Conservation (phyloP, 1,140 invertebrate genomes). For the Zophobas atratus region DNA sequence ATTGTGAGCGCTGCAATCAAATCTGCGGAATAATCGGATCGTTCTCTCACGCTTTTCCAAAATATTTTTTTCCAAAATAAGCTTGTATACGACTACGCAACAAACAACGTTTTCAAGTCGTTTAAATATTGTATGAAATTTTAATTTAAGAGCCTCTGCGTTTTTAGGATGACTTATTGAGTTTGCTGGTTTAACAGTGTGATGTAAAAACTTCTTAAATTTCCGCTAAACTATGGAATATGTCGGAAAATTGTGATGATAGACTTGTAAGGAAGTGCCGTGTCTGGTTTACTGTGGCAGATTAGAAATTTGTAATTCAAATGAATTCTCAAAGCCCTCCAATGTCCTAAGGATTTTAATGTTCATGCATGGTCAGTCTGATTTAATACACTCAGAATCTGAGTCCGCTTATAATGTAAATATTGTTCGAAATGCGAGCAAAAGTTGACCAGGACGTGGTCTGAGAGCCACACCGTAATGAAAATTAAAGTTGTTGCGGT, state of each 20-base stretch:
- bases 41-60: not conserved
- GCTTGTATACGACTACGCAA: not conserved
- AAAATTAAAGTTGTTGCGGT: slow-evolving; percentile 7
- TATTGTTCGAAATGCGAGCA: slow-evolving; percentile 4
- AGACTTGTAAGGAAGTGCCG: slow-evolving; percentile 19
- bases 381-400: slow-evolving; percentile 44
- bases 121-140: too few relatives aligned
- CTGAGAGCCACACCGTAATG: not conserved
- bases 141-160: too few relatives aligned
- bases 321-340: slow-evolving; percentile 12
- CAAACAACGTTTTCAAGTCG: too few relatives aligned
- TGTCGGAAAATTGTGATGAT: slow-evolving; percentile 23
- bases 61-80: not conserved
- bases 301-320: slow-evolving; percentile 36
- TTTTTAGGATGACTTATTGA: too few relatives aligned
- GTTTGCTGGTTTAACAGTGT: too few relatives aligned
- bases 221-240: not conserved
- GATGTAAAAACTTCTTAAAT: too few relatives aligned
- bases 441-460: not conserved
- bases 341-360: slow-evolving; percentile 21
- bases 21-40: slow-evolving; percentile 17
- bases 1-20: slow-evolving; percentile 5
- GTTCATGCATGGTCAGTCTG: slow-evolving; percentile 45
- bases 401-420: slow-evolving; percentile 35
- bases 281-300: slow-evolving; percentile 34